Evolutionary conservation across 2,888 invertebrate genomes (phyloP).

Genomic region (Pinctada fucata): DNA sequence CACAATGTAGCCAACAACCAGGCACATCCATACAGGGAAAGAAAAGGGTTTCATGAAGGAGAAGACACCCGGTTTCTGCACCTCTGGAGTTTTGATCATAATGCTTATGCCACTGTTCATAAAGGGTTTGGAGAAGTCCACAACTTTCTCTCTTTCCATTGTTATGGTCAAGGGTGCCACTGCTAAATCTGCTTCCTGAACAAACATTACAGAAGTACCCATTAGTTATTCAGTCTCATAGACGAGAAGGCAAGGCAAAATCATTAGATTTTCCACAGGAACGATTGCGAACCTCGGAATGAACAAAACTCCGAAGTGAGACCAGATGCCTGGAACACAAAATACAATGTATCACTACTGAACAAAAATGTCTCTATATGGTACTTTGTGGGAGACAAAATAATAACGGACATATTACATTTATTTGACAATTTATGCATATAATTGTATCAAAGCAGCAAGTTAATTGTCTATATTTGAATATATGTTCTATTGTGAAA

Average conservation of each 20-base stretch:
- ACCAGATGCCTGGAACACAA: no score
- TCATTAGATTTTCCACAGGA: no score
- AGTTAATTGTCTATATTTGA: no score
- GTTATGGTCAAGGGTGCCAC: constrained; percentile 97
- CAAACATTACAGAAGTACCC: no score
- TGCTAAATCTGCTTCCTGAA: constrained; percentile 94
- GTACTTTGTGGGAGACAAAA: neutral
- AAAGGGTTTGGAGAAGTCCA: constrained; percentile 98
- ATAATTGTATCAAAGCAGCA: no score
- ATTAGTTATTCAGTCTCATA: no score
- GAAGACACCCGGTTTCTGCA: constrained; percentile 93
- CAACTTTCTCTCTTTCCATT: constrained; percentile 92
- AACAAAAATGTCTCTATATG: neutral
- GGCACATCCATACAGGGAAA: constrained; percentile 96
- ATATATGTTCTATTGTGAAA: no score
- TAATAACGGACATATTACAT: neutral
- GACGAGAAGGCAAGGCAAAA: no score
- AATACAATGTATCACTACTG: neutral
- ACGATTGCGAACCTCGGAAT: no score
- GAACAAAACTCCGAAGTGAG: no score
- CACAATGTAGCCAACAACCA: constrained; percentile 92
- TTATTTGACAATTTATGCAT: neutral
- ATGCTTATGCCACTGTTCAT: constrained; percentile 97
- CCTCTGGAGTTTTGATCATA: constrained; percentile 93
- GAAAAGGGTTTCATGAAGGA: constrained; percentile 98